A percentile compares a stretch with the other conserved stretches of the same genome.
These are phyloP conservation scores for Dyspetes luteomarginatus DNA, from an alignment of 2,888 invertebrate species.

Conservation along the genomic window DNA sequence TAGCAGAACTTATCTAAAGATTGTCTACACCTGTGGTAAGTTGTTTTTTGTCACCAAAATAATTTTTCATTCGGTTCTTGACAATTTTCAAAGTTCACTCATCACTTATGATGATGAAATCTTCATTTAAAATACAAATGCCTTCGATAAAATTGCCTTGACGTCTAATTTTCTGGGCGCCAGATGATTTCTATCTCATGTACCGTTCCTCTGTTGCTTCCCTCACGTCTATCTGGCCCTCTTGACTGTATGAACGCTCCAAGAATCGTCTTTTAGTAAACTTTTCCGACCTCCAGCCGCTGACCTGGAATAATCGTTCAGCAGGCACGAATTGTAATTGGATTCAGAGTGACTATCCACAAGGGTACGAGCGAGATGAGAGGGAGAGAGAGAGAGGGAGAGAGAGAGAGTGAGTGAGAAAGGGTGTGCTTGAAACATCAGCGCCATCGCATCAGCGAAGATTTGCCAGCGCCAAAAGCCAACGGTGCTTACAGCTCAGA, in stretches of 20 bases:
- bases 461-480: slow-evolving; percentile 29
- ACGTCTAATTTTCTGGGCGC: slow-evolving; percentile 39
- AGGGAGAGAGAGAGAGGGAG: no score
- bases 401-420: no score
- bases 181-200: slow-evolving; percentile 55
- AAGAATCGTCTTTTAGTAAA: slow-evolving; percentile 55
- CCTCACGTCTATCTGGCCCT: not conserved
- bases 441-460: slow-evolving; percentile 26
- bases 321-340: slow-evolving; percentile 78
- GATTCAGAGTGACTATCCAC: slow-evolving; percentile 75
- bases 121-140: slow-evolving; percentile 53
- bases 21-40: slow-evolving; percentile 95
- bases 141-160: slow-evolving; percentile 50
- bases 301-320: slow-evolving; percentile 78
- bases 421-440: not conserved
- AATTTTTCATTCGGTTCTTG: not conserved
- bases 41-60: slow-evolving; percentile 31
- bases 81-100: slow-evolving; percentile 4
- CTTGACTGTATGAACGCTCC: not conserved
- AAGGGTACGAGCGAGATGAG: slow-evolving; percentile 45
- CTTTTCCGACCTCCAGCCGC: slow-evolving; percentile 67
- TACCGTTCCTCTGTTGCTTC: no score
- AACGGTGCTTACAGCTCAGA: not conserved
- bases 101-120: no score
- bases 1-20: slow-evolving; percentile 93